Evolutionary conservation across 2,113 vertebrate genomes (phyloP).

Genomic region (Dromaius novaehollandiae): DNA sequence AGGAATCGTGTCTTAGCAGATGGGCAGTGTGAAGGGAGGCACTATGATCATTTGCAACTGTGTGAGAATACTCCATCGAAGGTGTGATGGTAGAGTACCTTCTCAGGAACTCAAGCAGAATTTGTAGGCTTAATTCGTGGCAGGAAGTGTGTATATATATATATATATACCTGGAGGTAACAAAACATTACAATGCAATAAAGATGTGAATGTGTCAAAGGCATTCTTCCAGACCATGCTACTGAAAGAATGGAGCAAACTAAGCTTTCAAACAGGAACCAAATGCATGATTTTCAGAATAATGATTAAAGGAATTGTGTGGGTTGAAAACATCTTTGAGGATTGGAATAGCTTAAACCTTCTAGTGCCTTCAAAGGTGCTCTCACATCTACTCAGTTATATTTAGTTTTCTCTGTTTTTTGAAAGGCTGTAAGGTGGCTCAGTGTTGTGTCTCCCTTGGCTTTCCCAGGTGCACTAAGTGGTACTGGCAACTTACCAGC

Average conservation of each 20-base stretch:
- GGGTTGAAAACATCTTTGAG: constrained; percentile 69
- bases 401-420: constrained; percentile 67
- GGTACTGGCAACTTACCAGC: constrained; percentile 54
- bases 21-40: neutral
- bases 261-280: constrained; percentile 40
- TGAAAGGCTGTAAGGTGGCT: constrained; percentile 41
- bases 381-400: constrained; percentile 53
- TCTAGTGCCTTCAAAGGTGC: constrained; percentile 71
- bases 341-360: constrained; percentile 70
- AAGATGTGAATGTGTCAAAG: neutral
- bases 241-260: constrained; percentile 14
- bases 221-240: neutral
- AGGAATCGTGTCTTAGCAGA: neutral
- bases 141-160: neutral
- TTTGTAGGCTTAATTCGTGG: neutral
- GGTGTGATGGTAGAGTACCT: neutral
- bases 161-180: neutral
- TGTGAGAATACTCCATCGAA: neutral
- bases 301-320: constrained; percentile 66
- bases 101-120: neutral
- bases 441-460: constrained; percentile 61
- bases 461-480: constrained; percentile 60
- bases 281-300: constrained; percentile 35
- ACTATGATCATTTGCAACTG: neutral
- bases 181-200: neutral